phyloP scores from a whole-genome alignment of 2,888 invertebrate genomes.

The Volucella inflata region DNA sequence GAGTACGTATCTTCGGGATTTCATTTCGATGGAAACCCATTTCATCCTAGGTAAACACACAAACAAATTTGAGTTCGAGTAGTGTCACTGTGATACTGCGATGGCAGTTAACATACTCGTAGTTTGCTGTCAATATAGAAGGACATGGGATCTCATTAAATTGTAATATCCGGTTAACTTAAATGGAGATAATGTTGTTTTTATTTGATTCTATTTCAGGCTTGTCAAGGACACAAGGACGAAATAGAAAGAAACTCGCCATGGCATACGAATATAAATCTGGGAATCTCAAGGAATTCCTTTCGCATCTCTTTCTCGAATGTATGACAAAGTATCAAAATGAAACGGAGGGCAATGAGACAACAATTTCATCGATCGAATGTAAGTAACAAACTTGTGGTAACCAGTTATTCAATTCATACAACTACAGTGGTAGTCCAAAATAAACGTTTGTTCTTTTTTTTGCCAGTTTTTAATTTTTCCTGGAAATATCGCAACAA shows the following conservation, averaged over 20 bases:
- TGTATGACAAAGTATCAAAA: slow-evolving; percentile 80
- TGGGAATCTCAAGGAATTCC: slow-evolving; percentile 77
- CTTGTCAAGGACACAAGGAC: not conserved
- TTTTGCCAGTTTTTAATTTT: too few species aligned
- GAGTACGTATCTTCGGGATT: too few species aligned
- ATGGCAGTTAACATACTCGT: not conserved
- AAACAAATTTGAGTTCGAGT: not conserved
- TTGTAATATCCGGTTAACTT: slow-evolving; percentile 26
- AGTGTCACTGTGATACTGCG: not conserved
- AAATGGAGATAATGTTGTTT: slow-evolving; percentile 2
- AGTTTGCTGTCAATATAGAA: not conserved
- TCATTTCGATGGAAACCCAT: not conserved
- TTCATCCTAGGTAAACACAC: too few species aligned
- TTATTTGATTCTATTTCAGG: slow-evolving; percentile 15
- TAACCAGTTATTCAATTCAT: too few species aligned
- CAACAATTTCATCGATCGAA: slow-evolving; percentile 52
- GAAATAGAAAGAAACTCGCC: not conserved
- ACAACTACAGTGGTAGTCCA: too few species aligned
- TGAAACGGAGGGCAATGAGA: slow-evolving; percentile 76
- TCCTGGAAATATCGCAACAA: too few species aligned
- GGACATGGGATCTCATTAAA: slow-evolving; percentile 24
- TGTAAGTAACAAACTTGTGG: slow-evolving; percentile 20
- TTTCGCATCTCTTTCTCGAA: slow-evolving; percentile 80
- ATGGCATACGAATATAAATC: slow-evolving; percentile 52
- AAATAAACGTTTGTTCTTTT: too few species aligned